These are phyloP conservation scores for Belonocnema kinseyi DNA, from an alignment of 1,140 invertebrate genomes.

Conservation along the genomic window DNA sequence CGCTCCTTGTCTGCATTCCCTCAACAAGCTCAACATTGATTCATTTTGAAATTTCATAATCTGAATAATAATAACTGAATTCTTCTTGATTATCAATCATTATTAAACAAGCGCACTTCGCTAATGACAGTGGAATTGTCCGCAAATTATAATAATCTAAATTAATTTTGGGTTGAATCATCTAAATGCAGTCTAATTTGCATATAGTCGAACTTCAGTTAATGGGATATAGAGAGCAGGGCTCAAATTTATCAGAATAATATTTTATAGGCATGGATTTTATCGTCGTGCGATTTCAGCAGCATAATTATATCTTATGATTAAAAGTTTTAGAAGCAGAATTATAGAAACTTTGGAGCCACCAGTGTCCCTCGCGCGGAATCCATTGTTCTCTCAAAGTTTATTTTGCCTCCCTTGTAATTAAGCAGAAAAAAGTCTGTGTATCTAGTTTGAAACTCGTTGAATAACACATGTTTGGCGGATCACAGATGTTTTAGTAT, in stretches of 20 bases:
- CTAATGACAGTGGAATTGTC: too few species aligned
- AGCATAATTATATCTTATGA: neutral
- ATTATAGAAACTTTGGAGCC: conserved; percentile 24
- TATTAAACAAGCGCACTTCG: too few species aligned
- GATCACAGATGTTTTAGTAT: conserved; percentile 36
- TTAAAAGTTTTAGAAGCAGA: conserved; percentile 12
- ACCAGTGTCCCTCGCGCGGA: neutral
- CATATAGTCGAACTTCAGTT: too few species aligned
- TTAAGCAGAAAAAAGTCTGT: neutral
- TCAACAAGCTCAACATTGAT: too few species aligned
- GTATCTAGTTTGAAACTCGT: conserved; percentile 19
- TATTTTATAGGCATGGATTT: conserved; percentile 11
- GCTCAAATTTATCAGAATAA: neutral
- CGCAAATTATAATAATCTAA: too few species aligned
- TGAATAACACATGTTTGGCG: conserved; percentile 35
- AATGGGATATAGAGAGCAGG: too few species aligned
- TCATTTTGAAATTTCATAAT: too few species aligned
- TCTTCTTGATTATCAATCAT: too few species aligned
- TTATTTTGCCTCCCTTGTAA: conserved; percentile 17
- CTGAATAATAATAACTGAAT: too few species aligned
- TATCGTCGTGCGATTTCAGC: neutral
- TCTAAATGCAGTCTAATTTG: too few species aligned
- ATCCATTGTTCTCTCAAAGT: conserved; percentile 17
- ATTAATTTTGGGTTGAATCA: too few species aligned
- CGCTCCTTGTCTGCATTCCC: too few species aligned